These are phyloP conservation scores for Drosophila quadrilineata DNA, from an alignment of 1,140 invertebrate genomes.

Conservation along the genomic window DNA sequence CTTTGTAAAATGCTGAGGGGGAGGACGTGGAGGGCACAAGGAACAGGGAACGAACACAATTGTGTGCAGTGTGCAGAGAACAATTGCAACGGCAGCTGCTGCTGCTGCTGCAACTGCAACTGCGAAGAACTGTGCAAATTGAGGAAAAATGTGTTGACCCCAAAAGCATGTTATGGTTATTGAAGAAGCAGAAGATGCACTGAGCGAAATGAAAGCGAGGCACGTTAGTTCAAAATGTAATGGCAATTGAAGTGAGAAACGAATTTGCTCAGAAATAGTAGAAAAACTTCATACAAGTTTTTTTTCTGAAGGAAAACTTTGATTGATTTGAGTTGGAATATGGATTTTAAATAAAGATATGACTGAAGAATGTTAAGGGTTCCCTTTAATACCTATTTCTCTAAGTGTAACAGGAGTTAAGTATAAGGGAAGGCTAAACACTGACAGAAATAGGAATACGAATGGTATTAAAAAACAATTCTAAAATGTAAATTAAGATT, in stretches of 20 bases:
- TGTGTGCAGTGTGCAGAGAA: constrained; percentile 28
- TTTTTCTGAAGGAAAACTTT: neutral
- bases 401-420: constrained; percentile 14
- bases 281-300: neutral
- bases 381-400: neutral
- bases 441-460: too few relatives aligned
- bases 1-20: constrained; percentile 18
- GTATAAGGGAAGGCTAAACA: too few relatives aligned
- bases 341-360: neutral
- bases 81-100: constrained; percentile 66
- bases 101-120: constrained; percentile 19
- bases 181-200: constrained; percentile 18
- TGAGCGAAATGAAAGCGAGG: neutral
- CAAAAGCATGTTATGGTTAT: too few relatives aligned
- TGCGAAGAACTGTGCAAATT: constrained; percentile 66
- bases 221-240: neutral
- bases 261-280: too few relatives aligned
- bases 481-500: too few relatives aligned
- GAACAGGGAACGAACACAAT: neutral
- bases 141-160: constrained; percentile 62
- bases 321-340: neutral
- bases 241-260: too few relatives aligned
- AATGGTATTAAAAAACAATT: too few relatives aligned
- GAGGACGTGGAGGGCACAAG: neutral
- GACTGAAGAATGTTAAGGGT: neutral